Conservation (phyloP, 2,888 invertebrate genomes). For the Diarsia mendica region DNA sequence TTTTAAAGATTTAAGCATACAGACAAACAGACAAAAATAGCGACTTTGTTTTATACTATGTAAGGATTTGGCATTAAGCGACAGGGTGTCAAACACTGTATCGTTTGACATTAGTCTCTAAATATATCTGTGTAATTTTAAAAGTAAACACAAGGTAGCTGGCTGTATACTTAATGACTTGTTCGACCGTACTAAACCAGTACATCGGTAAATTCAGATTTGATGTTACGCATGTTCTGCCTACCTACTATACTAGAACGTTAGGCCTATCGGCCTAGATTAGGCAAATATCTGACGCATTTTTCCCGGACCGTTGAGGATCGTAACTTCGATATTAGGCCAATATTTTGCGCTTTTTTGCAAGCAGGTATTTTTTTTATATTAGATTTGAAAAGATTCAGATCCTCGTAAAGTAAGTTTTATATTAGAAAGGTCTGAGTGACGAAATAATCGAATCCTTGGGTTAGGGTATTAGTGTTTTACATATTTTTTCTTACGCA, state of each 20-base stretch:
- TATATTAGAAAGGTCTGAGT: background rate
- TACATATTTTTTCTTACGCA: background rate
- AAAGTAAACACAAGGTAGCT: too few relatives aligned
- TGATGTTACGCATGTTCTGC: background rate
- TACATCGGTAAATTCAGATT: background rate
- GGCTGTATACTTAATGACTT: too few relatives aligned
- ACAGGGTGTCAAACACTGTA: too few relatives aligned
- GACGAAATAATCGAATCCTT: background rate
- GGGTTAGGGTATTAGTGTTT: background rate
- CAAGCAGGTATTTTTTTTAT: conserved; percentile 22
- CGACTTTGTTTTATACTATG: too few relatives aligned
- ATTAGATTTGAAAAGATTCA: conserved; percentile 20
- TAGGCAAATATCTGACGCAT: conserved; percentile 13
- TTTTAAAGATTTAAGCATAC: too few relatives aligned
- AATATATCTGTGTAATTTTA: too few relatives aligned
- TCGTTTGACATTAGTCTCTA: too few relatives aligned
- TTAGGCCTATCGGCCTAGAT: background rate
- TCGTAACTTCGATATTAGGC: conserved; percentile 35
- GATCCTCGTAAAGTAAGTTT: conserved; percentile 16
- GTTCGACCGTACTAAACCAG: background rate
- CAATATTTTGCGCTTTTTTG: conserved; percentile 19
- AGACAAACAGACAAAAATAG: too few relatives aligned
- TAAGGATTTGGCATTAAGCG: too few relatives aligned
- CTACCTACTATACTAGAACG: background rate
- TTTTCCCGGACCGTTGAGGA: conserved; percentile 17